Percentiles rank a stretch among this genome's conserved stretches.
Evolutionary conservation across 2,888 invertebrate species (phyloP).

Genomic region (Miltochrista miniata): DNA sequence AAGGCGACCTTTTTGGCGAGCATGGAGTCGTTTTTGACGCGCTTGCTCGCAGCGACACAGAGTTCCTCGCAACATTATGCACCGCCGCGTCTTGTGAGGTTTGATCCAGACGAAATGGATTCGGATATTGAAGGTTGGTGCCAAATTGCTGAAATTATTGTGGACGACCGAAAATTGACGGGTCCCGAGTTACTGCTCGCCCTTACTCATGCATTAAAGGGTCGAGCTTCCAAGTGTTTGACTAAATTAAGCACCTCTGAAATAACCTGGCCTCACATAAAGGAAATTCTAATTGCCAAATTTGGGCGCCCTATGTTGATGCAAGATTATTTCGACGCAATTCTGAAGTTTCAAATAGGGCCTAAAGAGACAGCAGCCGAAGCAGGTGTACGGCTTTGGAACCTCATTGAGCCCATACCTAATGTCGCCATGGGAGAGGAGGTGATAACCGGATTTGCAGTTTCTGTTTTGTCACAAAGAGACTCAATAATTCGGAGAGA

Average conservation of each 20-base stretch:
- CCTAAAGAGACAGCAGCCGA: too few relatives aligned
- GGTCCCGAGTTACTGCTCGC: neutral
- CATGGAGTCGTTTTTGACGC: neutral
- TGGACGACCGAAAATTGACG: neutral
- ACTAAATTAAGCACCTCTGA: too few relatives aligned
- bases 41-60: neutral
- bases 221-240: too few relatives aligned
- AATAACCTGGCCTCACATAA: too few relatives aligned
- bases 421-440: neutral
- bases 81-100: too few relatives aligned
- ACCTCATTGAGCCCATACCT: slow-evolving; percentile 21
- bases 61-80: too few relatives aligned
- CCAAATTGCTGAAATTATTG: slow-evolving; percentile 7
- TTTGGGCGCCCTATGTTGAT: too few relatives aligned
- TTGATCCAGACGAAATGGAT: slow-evolving; percentile 8
- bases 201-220: too few relatives aligned
- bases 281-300: too few relatives aligned
- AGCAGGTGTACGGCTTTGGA: neutral
- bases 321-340: too few relatives aligned
- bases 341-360: too few relatives aligned
- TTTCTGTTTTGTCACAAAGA: slow-evolving; percentile 3
- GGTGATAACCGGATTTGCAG: neutral
- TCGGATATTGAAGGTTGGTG: slow-evolving; percentile 15
- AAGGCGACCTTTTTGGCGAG: too few relatives aligned
- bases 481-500: neutral